A percentile compares a stretch with the other conserved stretches of the same genome.
These are phyloP conservation scores for Laterallus jamaicensis DNA, from an alignment of 2,113 vertebrate genomes.

Conservation along the genomic window DNA sequence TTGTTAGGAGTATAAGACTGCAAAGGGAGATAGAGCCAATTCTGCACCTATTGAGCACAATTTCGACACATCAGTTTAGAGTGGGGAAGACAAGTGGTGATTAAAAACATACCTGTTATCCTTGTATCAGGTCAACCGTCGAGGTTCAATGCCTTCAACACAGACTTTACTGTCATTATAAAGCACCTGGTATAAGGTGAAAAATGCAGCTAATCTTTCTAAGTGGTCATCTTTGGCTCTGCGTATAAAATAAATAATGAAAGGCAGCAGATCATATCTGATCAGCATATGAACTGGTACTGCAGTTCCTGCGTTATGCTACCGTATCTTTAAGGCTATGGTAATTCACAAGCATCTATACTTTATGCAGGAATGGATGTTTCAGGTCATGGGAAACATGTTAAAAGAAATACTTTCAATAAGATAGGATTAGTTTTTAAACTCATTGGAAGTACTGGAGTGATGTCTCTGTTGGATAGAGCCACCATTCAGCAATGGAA, in stretches of 20 bases:
- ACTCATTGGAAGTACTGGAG: neutral
- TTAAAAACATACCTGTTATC: constrained; percentile 10
- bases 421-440: neutral
- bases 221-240: neutral
- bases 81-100: neutral
- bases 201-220: neutral
- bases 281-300: no score
- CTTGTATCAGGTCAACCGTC: neutral
- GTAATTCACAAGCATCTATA: neutral
- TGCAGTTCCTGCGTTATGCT: neutral
- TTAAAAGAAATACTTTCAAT: neutral
- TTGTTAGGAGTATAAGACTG: neutral
- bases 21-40: neutral
- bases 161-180: neutral
- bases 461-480: neutral
- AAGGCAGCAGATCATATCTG: neutral
- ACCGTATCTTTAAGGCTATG: neutral
- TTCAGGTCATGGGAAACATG: neutral
- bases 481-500: neutral
- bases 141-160: constrained; percentile 11
- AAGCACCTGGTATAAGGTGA: neutral
- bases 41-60: neutral
- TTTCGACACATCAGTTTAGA: neutral
- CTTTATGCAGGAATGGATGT: neutral
- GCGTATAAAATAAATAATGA: neutral